phyloP scores from a whole-genome alignment of 2,888 invertebrate species.

The Notodonta dromedarius region DNA sequence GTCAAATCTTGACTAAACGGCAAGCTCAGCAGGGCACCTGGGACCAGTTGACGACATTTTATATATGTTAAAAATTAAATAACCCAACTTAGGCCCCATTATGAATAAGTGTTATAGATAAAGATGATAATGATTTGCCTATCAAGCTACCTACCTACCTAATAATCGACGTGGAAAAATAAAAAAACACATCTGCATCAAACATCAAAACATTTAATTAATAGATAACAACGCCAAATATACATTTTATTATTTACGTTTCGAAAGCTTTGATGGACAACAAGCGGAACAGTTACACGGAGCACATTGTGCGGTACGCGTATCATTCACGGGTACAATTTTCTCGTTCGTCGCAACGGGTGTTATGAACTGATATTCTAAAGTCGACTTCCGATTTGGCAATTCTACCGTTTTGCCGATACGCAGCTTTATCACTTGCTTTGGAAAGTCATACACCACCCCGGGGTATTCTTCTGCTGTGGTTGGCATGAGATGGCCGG shows the following conservation, averaged over 20 bases:
- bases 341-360: slow-evolving; percentile 55
- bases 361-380: slow-evolving; percentile 77
- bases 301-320: slow-evolving; percentile 68
- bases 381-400: slow-evolving; percentile 69
- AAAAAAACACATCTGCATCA: slow-evolving; percentile 16
- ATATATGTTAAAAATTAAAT: slow-evolving; percentile 39
- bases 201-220: slow-evolving; percentile 33
- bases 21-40: slow-evolving; percentile 67
- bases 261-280: slow-evolving; percentile 41
- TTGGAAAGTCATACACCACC: slow-evolving; percentile 66
- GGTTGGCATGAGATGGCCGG: slow-evolving; percentile 58
- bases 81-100: slow-evolving; percentile 16
- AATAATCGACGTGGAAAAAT: neutral
- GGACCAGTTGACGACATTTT: slow-evolving; percentile 60
- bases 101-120: neutral
- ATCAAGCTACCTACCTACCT: neutral
- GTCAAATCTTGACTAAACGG: slow-evolving; percentile 58
- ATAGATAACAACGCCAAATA: slow-evolving; percentile 18
- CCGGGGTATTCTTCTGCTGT: slow-evolving; percentile 64
- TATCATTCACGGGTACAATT: slow-evolving; percentile 61
- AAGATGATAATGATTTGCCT: neutral
- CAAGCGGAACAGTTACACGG: slow-evolving; percentile 49
- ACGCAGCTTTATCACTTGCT: slow-evolving; percentile 73
- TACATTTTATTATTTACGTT: slow-evolving; percentile 25
- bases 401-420: slow-evolving; percentile 70